These are phyloP conservation scores for Carassius gibelio DNA, from an alignment of 2,113 vertebrate genomes.

Conservation along the genomic window DNA sequence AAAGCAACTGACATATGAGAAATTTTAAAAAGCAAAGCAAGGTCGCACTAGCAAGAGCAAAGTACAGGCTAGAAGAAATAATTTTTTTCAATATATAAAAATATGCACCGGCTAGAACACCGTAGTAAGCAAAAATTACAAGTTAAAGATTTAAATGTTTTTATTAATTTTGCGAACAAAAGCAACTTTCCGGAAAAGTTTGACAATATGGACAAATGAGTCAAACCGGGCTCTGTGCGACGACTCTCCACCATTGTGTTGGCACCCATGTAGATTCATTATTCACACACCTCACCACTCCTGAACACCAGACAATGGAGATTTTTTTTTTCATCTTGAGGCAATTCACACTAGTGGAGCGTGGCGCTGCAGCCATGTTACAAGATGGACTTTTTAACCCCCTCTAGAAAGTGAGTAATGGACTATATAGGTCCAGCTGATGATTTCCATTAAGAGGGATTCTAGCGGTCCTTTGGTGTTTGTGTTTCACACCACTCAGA, in stretches of 20 bases:
- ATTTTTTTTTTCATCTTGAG: slow-evolving; percentile 21
- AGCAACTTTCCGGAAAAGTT: neutral
- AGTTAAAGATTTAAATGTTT: no score
- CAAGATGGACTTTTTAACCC: slow-evolving; percentile 14
- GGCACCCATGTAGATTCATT: slow-evolving; percentile 42
- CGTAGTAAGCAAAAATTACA: neutral
- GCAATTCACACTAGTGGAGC: slow-evolving; percentile 1
- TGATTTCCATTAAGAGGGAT: slow-evolving; percentile 45
- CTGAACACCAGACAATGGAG: slow-evolving; percentile 36
- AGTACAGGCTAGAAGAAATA: neutral
- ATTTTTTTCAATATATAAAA: neutral
- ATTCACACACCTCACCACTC: slow-evolving; percentile 54
- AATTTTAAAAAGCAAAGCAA: neutral
- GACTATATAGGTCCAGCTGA: slow-evolving; percentile 35
- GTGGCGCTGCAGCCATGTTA: neutral
- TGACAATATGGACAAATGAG: neutral
- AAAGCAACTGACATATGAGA: neutral
- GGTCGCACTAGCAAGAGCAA: neutral
- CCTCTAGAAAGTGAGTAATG: slow-evolving; percentile 45
- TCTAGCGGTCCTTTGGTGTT: slow-evolving; percentile 30
- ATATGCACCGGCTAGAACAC: neutral
- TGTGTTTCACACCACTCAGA: slow-evolving; percentile 38
- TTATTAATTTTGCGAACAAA: neutral
- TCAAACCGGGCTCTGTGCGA: neutral
- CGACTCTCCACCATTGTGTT: neutral